Conservation (phyloP, 2,113 vertebrate species). For the Dendrocopos noguchii region DNA sequence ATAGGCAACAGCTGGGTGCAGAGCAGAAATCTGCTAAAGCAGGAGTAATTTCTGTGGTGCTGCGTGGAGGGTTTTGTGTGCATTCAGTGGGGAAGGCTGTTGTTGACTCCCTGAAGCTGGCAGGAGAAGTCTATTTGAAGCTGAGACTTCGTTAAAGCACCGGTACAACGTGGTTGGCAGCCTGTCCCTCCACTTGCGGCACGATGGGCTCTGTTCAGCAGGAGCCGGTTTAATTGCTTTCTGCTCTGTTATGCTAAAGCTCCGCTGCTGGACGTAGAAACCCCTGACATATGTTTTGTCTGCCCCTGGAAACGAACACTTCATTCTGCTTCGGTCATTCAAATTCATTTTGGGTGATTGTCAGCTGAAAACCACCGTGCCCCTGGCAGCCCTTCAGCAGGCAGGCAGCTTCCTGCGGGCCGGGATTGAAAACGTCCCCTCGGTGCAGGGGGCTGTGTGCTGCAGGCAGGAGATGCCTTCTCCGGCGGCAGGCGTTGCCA, state of each 20-base stretch:
- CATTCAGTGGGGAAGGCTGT: neutral
- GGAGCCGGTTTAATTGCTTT: constrained; percentile 22
- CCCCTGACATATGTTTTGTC: constrained; percentile 35
- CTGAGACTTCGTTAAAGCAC: neutral
- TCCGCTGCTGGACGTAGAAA: neutral
- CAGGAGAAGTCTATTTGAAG: neutral
- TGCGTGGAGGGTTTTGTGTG: neutral
- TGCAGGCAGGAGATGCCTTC: constrained; percentile 68
- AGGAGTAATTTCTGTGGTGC: neutral
- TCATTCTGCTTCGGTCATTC: constrained; percentile 45
- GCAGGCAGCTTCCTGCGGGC: constrained; percentile 51
- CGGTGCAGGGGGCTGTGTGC: constrained; percentile 60
- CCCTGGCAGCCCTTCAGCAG: constrained; percentile 39
- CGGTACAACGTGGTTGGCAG: neutral
- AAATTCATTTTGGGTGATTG: neutral
- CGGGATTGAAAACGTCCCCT: constrained; percentile 61
- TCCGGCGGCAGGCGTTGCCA: constrained; percentile 74
- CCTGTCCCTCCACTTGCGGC: neutral
- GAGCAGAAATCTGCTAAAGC: neutral
- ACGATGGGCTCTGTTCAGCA: neutral
- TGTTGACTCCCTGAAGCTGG: neutral
- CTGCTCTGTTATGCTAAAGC: neutral
- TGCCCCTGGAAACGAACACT: constrained; percentile 39
- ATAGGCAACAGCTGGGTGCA: neutral
- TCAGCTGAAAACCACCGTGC: neutral